Percentiles rank a stretch among this genome's conserved stretches.
phyloP scores from a whole-genome alignment of 2,888 invertebrate genomes.

The Galerucella pusilla region DNA sequence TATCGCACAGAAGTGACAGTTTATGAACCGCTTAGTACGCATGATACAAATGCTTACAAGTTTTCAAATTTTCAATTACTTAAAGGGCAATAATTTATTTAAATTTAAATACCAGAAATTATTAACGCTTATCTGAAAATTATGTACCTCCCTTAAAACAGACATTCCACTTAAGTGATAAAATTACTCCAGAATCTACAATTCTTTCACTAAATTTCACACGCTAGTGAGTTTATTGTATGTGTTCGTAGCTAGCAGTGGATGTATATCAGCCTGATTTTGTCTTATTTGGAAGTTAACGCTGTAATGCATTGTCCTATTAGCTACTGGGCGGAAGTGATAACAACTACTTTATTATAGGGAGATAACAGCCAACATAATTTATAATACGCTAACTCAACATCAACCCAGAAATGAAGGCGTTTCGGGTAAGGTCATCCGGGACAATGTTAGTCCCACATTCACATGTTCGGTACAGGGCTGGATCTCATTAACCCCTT shows the following conservation, averaged over 20 bases:
- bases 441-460: constrained; percentile 35
- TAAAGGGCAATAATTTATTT: no score
- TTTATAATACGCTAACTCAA: constrained; percentile 50
- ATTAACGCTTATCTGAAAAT: no score
- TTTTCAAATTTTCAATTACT: no score
- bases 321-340: constrained; percentile 60
- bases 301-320: constrained; percentile 58
- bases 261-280: not conserved
- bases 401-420: constrained; percentile 42
- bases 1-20: no score
- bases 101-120: no score
- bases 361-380: constrained; percentile 49
- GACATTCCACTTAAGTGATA: not conserved
- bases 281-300: constrained; percentile 51
- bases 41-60: no score
- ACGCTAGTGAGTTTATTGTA: not conserved
- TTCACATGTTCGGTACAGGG: constrained; percentile 29
- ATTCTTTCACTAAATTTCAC: not conserved
- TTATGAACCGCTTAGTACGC: no score
- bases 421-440: constrained; percentile 38
- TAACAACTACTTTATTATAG: constrained; percentile 59
- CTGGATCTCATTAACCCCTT: not conserved
- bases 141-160: no score
- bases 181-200: not conserved
- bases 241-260: not conserved